These are phyloP conservation scores for Geodia barretti DNA, from an alignment of 37 sponge, comb jelly and placozoan genomes.

Conservation along the genomic window DNA sequence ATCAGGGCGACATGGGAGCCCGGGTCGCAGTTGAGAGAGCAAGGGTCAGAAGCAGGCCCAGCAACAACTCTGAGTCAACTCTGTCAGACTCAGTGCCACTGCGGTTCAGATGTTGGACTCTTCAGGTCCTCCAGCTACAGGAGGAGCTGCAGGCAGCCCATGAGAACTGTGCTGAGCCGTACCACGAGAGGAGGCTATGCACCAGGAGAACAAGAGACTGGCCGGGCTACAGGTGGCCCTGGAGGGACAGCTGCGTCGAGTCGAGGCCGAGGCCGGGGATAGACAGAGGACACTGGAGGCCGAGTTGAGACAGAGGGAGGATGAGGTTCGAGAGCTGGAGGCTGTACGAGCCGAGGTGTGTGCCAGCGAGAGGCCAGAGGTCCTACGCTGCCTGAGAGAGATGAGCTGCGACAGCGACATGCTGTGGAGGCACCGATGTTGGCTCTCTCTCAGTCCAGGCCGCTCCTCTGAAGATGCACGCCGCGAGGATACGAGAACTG, in stretches of 20 bases:
- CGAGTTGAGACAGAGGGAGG: slow-evolving; percentile 3
- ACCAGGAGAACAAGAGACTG: slow-evolving; percentile 12
- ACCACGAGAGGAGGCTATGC: slow-evolving; percentile 18
- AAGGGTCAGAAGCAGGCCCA: too few relatives aligned
- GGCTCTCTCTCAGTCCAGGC: too few relatives aligned
- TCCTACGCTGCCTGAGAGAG: slow-evolving; percentile 13
- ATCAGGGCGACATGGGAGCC: neutral
- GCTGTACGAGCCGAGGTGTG: slow-evolving; percentile 26
- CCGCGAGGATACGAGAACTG: neutral
- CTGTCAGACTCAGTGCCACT: too few relatives aligned
- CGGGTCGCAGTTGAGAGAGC: too few relatives aligned
- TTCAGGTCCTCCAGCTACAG: neutral
- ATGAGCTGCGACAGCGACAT: slow-evolving; percentile 3
- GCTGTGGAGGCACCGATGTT: neutral
- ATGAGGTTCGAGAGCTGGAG: slow-evolving; percentile 35
- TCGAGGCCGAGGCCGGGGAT: neutral
- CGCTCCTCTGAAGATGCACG: too few relatives aligned
- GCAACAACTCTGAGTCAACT: too few relatives aligned
- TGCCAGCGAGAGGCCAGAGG: slow-evolving; percentile 35
- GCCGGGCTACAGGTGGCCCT: neutral
- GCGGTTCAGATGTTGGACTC: too few relatives aligned
- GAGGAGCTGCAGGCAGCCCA: slow-evolving; percentile 1
- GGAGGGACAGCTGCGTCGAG: too few relatives aligned
- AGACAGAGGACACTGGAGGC: neutral
- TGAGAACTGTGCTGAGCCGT: neutral